Evolutionary conservation across 1,140 invertebrate genomes (phyloP), one percentile per base, ranked within the genome.

Genomic region (Zaprionus camerounensis): DNA sequence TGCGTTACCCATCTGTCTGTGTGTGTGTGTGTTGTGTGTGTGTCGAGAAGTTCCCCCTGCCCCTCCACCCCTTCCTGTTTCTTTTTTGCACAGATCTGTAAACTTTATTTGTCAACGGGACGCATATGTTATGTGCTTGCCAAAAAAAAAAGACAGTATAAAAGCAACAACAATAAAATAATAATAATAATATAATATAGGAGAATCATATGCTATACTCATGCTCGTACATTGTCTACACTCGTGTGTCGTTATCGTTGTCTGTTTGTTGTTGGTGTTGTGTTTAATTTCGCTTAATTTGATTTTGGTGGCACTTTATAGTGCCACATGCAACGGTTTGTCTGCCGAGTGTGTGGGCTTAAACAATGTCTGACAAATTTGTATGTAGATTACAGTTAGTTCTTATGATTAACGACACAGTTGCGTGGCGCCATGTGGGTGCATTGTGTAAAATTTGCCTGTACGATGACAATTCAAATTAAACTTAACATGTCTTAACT

Each of bases 91-190:
- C 80, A 86, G 86, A 86, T 87, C 73, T 86, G 83, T 82, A 86
- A 86, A 86, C 70, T 86, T 86, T 86, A 86, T 86, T 86, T 86
- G 83, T 86, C 83, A 86, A 86, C 83, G 83, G 82, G 83, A 82
- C 83, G 80, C 83, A 86, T 86, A 82, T 86, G 82, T 71, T 86
- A 83, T 86, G 56, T 85, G 79, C 67, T 85, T 81, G 82, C 83
- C 80, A 86, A 86, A 86, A 17, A 86, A 86, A 86, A 64, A 68
- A 70, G 34, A 31, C 38, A 44, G 34, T 22, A 55, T 28, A 44
- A 15, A 46, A 46, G n/a, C 3, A 28, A 69, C 67, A 70, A 70
- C 46, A 70, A 70, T 62, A 70, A 63, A 62, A 38, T 17, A 51
- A 62, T 22, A 76, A 75, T 73, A 82, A 78, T 78, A 51, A 67